Percentiles rank a stretch among this genome's conserved stretches.
Evolutionary conservation across 2,888 invertebrate species (phyloP).

Genomic region (Lasioglossum calceatum): DNA sequence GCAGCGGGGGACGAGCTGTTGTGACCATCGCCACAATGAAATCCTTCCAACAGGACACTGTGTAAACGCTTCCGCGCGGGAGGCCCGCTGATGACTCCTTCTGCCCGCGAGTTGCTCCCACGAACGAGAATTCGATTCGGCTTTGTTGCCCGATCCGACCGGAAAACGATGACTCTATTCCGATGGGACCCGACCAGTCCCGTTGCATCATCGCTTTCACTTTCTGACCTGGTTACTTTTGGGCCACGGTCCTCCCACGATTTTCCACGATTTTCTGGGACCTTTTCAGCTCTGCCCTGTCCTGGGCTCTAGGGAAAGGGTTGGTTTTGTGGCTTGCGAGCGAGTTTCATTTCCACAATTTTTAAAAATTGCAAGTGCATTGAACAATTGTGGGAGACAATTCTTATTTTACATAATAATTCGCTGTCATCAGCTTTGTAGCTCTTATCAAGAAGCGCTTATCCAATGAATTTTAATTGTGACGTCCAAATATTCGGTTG

Average conservation of each 20-base stretch:
- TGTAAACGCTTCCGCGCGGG: constrained; percentile 69
- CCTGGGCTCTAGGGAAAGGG: neutral
- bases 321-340: neutral
- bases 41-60: constrained; percentile 67
- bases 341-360: neutral
- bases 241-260: neutral
- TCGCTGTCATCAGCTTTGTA: too few relatives aligned
- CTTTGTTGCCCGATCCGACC: constrained; percentile 47
- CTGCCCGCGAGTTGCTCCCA: constrained; percentile 54
- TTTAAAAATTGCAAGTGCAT: too few relatives aligned
- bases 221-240: neutral
- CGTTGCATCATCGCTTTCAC: constrained; percentile 35
- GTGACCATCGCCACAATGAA: constrained; percentile 79
- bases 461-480: too few relatives aligned
- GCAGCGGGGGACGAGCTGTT: constrained; percentile 77
- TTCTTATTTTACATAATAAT: neutral
- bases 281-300: neutral
- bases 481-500: too few relatives aligned
- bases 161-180: constrained; percentile 59
- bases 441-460: too few relatives aligned
- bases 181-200: neutral
- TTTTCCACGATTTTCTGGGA: neutral
- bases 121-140: constrained; percentile 58
- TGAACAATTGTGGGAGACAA: neutral
- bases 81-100: constrained; percentile 70